Evolutionary conservation across 2,888 invertebrate species (phyloP).

Genomic region (Helobdella robusta): DNA sequence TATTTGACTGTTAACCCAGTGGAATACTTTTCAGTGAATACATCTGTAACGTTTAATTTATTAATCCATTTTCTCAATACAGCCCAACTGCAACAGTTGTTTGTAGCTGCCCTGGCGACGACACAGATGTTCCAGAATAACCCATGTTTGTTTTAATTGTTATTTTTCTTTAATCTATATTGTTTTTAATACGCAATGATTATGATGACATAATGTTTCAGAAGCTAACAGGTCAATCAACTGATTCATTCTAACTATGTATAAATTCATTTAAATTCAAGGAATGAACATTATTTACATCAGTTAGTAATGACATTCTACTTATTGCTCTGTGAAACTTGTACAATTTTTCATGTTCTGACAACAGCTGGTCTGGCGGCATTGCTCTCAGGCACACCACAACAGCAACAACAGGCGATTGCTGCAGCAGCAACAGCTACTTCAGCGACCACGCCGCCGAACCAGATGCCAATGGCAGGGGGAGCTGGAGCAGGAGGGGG

Average conservation of each 20-base stretch:
- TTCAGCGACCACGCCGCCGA: constrained; percentile 1
- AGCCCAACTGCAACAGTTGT: constrained; percentile 24
- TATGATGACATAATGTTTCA: too few species aligned
- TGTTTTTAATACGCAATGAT: too few species aligned
- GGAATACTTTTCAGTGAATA: constrained; percentile 1
- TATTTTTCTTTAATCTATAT: too few species aligned
- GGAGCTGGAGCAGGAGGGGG: background rate
- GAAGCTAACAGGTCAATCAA: too few species aligned
- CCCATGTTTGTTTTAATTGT: constrained; percentile 7
- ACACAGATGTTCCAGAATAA: constrained; percentile 26
- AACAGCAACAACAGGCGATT: background rate
- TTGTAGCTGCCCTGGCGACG: constrained; percentile 23
- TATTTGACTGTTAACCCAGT: background rate
- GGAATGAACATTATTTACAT: too few species aligned
- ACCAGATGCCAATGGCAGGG: background rate
- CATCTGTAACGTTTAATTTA: background rate
- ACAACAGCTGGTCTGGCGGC: background rate
- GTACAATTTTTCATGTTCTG: too few species aligned
- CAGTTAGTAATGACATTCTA: too few species aligned
- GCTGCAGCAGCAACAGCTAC: background rate
- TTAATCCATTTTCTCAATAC: background rate
- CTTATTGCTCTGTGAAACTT: too few species aligned
- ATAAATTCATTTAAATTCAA: too few species aligned
- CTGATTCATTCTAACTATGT: too few species aligned
- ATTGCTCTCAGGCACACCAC: background rate